phyloP scores from a whole-genome alignment of 2,888 invertebrate species.

The Sericinus montela region DNA sequence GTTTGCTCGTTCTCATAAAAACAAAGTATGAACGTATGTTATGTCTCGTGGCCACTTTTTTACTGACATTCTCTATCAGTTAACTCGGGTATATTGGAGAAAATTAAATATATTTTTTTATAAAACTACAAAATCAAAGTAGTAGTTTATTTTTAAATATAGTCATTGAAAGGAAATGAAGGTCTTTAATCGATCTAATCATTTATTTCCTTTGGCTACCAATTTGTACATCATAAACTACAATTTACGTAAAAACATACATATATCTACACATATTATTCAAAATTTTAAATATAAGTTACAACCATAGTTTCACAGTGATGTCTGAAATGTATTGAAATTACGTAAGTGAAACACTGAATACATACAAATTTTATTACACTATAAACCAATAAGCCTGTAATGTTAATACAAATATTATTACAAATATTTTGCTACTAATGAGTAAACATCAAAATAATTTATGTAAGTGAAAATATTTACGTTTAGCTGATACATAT shows the following conservation, averaged over 20 bases:
- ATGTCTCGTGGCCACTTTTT: too few relatives aligned
- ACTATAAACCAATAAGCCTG: slow-evolving; percentile 25
- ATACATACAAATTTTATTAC: slow-evolving; percentile 23
- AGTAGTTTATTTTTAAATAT: too few relatives aligned
- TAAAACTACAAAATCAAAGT: too few relatives aligned
- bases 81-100: too few relatives aligned
- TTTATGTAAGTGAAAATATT: background rate
- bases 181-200: slow-evolving; percentile 45
- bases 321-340: slow-evolving; percentile 45
- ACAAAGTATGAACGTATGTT: too few relatives aligned
- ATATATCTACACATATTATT: slow-evolving; percentile 60
- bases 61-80: too few relatives aligned
- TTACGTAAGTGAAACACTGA: slow-evolving; percentile 18
- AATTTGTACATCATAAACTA: slow-evolving; percentile 73
- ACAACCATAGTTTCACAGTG: slow-evolving; percentile 75
- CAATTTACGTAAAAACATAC: slow-evolving; percentile 75
- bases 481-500: background rate
- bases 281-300: slow-evolving; percentile 66
- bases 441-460: background rate
- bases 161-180: slow-evolving; percentile 4
- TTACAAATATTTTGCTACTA: background rate
- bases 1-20: too few relatives aligned
- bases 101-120: too few relatives aligned
- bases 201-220: slow-evolving; percentile 69
- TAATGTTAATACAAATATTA: slow-evolving; percentile 6